A percentile compares a stretch with the other conserved stretches of the same genome.
Evolutionary conservation across 2,888 invertebrate genomes (phyloP).

Genomic region (Cerastoderma edule): DNA sequence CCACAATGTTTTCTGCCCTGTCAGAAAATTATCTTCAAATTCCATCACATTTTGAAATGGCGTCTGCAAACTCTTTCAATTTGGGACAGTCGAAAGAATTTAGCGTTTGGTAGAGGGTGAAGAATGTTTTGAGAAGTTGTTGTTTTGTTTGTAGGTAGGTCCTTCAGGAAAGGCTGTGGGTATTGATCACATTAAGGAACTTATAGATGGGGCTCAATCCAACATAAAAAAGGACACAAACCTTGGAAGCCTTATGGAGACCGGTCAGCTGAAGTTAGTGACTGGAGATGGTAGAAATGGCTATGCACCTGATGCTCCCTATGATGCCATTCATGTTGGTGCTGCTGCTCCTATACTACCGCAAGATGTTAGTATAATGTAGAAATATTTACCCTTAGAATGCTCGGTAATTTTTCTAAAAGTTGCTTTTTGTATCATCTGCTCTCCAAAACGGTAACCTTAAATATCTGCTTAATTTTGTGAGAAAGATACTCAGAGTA

Average conservation of each 20-base stretch:
- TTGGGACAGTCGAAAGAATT: too few species aligned
- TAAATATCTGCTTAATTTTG: too few species aligned
- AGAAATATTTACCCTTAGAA: not conserved
- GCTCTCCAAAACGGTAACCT: too few species aligned
- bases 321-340: constrained; percentile 84
- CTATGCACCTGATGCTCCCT: constrained; percentile 79
- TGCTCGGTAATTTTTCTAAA: too few species aligned
- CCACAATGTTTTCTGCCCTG: too few species aligned
- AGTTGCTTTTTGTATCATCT: too few species aligned
- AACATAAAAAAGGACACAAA: constrained; percentile 87
- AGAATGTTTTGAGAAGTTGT: too few species aligned
- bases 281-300: constrained; percentile 83
- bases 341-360: constrained; percentile 84
- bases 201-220: constrained; percentile 87
- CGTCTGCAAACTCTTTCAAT: too few species aligned
- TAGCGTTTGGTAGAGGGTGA: too few species aligned
- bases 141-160: constrained; percentile 78
- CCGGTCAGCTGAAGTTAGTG: constrained; percentile 78
- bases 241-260: constrained; percentile 71
- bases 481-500: too few species aligned
- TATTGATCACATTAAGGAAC: constrained; percentile 83
- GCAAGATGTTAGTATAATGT: constrained; percentile 79
- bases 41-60: too few species aligned
- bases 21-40: too few species aligned
- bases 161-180: constrained; percentile 82